phyloP scores from a whole-genome alignment of 2,113 vertebrate species.

The Peromyscus leucopus region DNA sequence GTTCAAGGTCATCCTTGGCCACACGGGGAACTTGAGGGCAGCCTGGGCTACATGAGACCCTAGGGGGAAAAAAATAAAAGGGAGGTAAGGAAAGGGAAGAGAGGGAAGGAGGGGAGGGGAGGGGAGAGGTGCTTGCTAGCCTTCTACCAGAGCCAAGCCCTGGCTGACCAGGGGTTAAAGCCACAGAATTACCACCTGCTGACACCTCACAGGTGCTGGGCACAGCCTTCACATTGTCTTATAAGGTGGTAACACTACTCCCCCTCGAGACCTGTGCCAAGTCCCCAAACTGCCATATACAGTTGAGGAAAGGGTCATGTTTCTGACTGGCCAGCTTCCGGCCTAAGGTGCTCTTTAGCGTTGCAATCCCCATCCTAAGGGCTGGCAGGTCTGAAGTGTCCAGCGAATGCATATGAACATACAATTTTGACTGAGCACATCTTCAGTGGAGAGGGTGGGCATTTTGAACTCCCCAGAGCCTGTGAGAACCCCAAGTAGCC shows the following conservation, averaged over 20 bases:
- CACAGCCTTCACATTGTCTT: too few species aligned
- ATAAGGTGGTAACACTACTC: accelerated
- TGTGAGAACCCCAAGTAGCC: not conserved
- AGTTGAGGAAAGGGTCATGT: not conserved
- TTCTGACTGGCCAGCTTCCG: not conserved
- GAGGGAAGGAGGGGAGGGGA: accelerated
- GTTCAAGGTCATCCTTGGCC: not conserved
- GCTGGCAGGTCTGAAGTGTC: not conserved
- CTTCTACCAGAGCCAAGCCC: not conserved
- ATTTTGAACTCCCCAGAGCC: not conserved
- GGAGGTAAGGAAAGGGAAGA: not conserved
- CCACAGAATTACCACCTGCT: not conserved
- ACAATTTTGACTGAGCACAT: not conserved
- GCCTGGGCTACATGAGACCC: not conserved
- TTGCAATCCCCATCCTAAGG: not conserved
- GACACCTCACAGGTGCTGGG: not conserved
- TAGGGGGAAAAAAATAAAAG: not conserved
- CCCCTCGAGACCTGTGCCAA: not conserved
- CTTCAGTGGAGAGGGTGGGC: too few species aligned
- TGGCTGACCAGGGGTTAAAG: not conserved
- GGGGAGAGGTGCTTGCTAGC: not conserved
- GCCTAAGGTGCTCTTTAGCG: not conserved
- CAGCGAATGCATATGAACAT: not conserved
- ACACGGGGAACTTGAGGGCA: not conserved
- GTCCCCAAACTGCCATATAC: not conserved